Conservation (phyloP, 2,888 invertebrate genomes). For the Lepidocyrtoides sp. region DNA sequence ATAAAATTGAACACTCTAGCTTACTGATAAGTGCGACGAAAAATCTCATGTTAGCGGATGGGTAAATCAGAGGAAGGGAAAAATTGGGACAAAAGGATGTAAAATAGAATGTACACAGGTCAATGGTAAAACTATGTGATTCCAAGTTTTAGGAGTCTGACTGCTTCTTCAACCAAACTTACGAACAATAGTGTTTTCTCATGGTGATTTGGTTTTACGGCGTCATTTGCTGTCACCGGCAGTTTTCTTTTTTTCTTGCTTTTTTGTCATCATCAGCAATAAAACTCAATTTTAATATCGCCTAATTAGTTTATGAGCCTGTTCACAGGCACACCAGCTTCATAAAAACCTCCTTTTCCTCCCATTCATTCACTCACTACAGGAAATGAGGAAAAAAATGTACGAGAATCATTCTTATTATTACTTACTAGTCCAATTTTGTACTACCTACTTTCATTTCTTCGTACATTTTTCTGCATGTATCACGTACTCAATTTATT, state of each 20-base stretch:
- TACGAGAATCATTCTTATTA: background rate
- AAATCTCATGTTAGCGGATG: too few relatives aligned
- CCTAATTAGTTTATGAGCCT: conserved; percentile 42
- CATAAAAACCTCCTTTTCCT: background rate
- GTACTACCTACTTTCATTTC: background rate
- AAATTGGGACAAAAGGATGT: too few relatives aligned
- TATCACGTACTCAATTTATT: conserved; percentile 49
- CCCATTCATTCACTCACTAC: too few relatives aligned
- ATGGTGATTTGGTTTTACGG: conserved; percentile 5
- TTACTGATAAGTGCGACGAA: too few relatives aligned
- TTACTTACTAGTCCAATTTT: background rate
- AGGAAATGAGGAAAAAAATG: background rate
- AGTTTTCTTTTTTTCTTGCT: background rate
- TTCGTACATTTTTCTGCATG: background rate
- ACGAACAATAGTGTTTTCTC: too few relatives aligned
- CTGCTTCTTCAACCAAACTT: too few relatives aligned
- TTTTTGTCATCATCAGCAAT: conserved; percentile 5
- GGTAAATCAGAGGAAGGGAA: too few relatives aligned
- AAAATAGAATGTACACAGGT: too few relatives aligned
- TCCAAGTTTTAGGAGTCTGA: too few relatives aligned
- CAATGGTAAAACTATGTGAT: too few relatives aligned
- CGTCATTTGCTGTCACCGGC: background rate
- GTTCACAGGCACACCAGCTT: background rate
- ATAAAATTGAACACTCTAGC: too few relatives aligned
- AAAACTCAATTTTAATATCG: background rate